Percentiles rank a stretch among this genome's conserved stretches.
Evolutionary conservation across 2,113 vertebrate species (phyloP).

Genomic region (Oryzias curvinotus): DNA sequence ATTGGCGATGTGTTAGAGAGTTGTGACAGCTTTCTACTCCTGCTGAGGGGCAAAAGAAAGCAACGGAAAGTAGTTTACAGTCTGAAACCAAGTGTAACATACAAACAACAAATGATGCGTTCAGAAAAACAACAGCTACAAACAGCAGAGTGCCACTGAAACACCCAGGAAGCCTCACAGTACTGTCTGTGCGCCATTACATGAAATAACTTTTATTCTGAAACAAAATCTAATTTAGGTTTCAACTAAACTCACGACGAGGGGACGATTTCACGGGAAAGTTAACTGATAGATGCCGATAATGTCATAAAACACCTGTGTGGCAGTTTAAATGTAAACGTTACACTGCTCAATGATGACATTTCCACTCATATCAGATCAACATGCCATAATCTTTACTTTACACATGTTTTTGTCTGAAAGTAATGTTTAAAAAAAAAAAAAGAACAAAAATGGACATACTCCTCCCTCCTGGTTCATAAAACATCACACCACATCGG

Average conservation of each 20-base stretch:
- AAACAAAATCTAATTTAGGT: background rate
- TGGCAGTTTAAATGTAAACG: background rate
- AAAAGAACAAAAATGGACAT: background rate
- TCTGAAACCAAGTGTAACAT: conserved; percentile 21
- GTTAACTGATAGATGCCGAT: background rate
- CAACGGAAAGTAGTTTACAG: conserved; percentile 57
- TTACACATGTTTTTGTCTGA: background rate
- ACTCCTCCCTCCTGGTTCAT: background rate
- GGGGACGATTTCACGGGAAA: background rate
- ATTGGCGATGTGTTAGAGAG: conserved; percentile 67
- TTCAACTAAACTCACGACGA: background rate
- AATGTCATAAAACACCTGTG: conserved; percentile 1
- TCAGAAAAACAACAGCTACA: conserved; percentile 26
- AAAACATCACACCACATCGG: conserved; percentile 33
- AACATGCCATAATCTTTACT: background rate
- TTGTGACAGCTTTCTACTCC: conserved; percentile 25
- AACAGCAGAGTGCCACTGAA: conserved; percentile 16
- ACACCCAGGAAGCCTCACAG: conserved; percentile 19
- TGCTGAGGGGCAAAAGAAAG: conserved; percentile 36
- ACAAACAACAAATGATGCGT: conserved; percentile 28
- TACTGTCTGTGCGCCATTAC: background rate
- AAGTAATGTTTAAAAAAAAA: background rate
- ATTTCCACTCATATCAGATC: background rate
- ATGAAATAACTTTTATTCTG: background rate
- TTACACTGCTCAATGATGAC: background rate